phyloP scores from a whole-genome alignment of 2,797 vertebrate species.

The Oceanodroma leucorhoa region DNA sequence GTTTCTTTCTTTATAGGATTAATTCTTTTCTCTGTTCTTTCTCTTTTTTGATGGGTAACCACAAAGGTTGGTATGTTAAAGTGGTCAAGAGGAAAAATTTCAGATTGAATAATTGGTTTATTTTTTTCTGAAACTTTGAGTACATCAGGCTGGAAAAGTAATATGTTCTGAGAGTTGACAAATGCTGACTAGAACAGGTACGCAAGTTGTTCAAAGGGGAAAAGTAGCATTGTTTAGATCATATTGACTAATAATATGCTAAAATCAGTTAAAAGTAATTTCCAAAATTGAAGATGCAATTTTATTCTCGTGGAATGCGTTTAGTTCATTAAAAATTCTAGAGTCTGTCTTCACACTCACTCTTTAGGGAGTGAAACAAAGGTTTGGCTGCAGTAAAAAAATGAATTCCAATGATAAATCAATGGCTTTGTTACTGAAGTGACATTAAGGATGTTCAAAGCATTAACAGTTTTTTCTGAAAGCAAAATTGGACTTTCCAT shows the following conservation, averaged over 20 bases:
- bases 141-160: neutral
- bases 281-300: neutral
- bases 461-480: neutral
- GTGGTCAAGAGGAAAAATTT: neutral
- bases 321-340: neutral
- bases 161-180: neutral
- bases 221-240: neutral
- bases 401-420: neutral
- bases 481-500: neutral
- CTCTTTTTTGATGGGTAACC: neutral
- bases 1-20: neutral
- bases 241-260: neutral
- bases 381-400: neutral
- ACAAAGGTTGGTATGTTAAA: neutral
- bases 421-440: neutral
- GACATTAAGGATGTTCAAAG: neutral
- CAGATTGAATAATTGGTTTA: neutral
- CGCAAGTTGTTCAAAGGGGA: neutral
- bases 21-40: neutral
- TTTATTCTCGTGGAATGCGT: neutral
- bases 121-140: neutral
- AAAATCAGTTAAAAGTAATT: neutral
- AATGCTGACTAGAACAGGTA: neutral
- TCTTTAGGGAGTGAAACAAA: neutral
- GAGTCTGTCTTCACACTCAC: neutral